Percentiles rank a stretch among this genome's conserved stretches.
These are phyloP conservation scores for Nasonia vitripennis DNA, from an alignment of 1,140 invertebrate species.

Conservation along the genomic window DNA sequence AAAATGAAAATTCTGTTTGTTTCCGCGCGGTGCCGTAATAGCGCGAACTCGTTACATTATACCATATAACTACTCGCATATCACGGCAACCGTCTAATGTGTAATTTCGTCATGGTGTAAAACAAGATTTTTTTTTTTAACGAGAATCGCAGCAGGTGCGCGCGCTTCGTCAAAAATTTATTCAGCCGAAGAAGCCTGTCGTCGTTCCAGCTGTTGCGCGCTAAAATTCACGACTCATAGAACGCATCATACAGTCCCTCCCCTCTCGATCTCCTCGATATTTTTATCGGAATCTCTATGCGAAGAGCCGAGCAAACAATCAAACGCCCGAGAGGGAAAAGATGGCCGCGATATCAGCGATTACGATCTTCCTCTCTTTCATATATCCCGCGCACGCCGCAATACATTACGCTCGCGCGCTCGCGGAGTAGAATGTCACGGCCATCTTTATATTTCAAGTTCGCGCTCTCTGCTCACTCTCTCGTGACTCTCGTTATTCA, in stretches of 20 bases:
- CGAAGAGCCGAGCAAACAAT: neutral
- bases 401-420: slow-evolving; percentile 5
- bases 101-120: neutral
- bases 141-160: neutral
- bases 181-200: neutral
- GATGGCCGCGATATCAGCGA: slow-evolving; percentile 36
- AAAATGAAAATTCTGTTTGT: too few species aligned
- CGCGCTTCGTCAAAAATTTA: neutral
- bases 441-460: slow-evolving; percentile 47
- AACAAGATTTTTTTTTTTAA: too few species aligned
- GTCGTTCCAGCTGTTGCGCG: neutral
- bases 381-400: neutral
- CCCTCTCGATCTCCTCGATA: neutral
- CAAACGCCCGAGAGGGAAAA: neutral
- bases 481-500: slow-evolving; percentile 22
- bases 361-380: slow-evolving; percentile 27
- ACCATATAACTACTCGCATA: too few species aligned
- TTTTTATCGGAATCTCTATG: slow-evolving; percentile 9
- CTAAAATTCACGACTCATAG: slow-evolving; percentile 42
- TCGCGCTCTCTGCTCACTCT: slow-evolving; percentile 12
- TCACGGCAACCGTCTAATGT: too few species aligned
- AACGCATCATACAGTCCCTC: neutral
- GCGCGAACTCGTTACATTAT: too few species aligned
- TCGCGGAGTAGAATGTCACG: slow-evolving; percentile 38
- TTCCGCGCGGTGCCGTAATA: slow-evolving; percentile 4